phyloP scores from a whole-genome alignment of 1,140 invertebrate genomes.

The Halyomorpha halys region DNA sequence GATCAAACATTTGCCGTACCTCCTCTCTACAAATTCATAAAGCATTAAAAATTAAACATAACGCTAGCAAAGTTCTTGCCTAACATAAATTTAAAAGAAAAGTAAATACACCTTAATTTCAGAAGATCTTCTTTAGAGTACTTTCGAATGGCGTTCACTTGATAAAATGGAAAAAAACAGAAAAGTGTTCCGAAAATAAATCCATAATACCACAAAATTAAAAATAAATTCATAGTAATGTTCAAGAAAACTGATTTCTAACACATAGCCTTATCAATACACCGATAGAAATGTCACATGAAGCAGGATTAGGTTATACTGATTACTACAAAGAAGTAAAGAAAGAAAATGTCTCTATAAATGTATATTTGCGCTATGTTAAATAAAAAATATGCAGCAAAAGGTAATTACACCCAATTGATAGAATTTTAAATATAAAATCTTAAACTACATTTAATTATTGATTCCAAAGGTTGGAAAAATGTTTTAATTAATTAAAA shows the following conservation, averaged over 20 bases:
- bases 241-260: background rate
- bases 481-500: too few relatives aligned
- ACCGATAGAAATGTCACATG: too few relatives aligned
- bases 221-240: background rate
- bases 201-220: background rate
- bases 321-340: too few relatives aligned
- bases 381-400: too few relatives aligned
- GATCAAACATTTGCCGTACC: conserved; percentile 81
- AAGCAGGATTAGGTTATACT: background rate
- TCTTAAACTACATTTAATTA: too few relatives aligned
- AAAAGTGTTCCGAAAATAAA: background rate
- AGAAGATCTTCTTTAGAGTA: background rate
- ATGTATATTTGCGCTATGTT: too few relatives aligned
- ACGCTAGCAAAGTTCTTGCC: background rate
- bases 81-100: background rate
- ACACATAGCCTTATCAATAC: background rate
- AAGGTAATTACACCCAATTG: too few relatives aligned
- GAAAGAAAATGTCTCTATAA: too few relatives aligned
- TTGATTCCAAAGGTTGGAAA: too few relatives aligned
- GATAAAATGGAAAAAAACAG: background rate
- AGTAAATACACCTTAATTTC: background rate
- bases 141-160: background rate
- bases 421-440: too few relatives aligned
- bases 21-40: conserved; percentile 50
- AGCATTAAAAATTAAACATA: background rate